Evolutionary conservation across 2,797 vertebrate genomes (phyloP), one percentile per base, ranked within the genome.

Genomic region (Smutsia temminckii): DNA sequence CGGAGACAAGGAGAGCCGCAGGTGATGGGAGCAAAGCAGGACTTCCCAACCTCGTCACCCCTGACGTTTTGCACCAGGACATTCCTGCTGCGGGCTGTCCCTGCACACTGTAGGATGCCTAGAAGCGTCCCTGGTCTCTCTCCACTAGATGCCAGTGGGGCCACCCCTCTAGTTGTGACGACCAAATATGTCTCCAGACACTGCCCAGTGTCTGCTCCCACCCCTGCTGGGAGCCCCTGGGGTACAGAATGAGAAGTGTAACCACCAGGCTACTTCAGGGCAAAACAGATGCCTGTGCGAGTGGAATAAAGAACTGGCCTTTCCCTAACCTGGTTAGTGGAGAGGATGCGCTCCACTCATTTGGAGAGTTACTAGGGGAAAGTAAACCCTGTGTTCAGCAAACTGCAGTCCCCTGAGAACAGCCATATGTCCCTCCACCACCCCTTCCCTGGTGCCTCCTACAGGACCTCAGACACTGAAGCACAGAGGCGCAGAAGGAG

Each of bases 361-460:
- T 17, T 16, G 42, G 69, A 29, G 29, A 18, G 34, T 71, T 3
- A 71, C 17, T 85, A 64, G 88, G 51, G 84, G 25, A 40, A 85
- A 66, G n/a, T 75, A 55, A 90, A 75, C 57, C 61, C 49, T 16
- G 0, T 3, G 25, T 20, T 37, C 2, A 49, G 77, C 32, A 63
- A 53, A 63, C 94, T 0, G 74, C 0, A 0, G 0, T 17, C 20
- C 85, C 96, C 40, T 40, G 18, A 8, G 69, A 84, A 69, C 32
- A 29, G 32, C 61, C 59, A 3, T 13, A 77, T 10, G 37, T 1
- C 14, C 8, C 84, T 85, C 34, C 0, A 10, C 66, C 1, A 0
- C 0, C 66, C 96, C 40, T 11, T n/a, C 37, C 32, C 37, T 16
- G 37, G 37, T 6, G 18, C 37, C 57, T 37, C 5, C 3, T 29